Evolutionary conservation across 2,888 invertebrate species (phyloP).

Genomic region (Trachelus iudaicus): DNA sequence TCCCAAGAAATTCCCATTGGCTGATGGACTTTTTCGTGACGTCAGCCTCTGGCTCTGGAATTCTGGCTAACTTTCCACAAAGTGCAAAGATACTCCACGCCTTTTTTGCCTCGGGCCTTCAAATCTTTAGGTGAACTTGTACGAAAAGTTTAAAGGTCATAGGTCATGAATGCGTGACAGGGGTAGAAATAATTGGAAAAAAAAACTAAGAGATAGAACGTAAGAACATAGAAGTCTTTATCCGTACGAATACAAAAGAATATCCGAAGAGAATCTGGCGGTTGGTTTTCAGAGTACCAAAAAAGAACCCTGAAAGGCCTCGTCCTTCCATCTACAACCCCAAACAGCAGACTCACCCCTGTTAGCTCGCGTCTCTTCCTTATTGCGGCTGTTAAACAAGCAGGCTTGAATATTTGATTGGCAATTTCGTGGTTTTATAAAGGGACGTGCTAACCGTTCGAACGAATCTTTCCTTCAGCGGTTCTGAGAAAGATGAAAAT

Average conservation of each 20-base stretch:
- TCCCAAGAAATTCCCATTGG: not conserved
- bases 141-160: not conserved
- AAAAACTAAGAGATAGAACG: too few relatives aligned
- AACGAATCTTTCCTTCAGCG: not conserved
- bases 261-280: not conserved
- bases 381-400: conserved; percentile 48
- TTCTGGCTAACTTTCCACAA: not conserved
- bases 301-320: not conserved
- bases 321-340: not conserved
- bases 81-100: not conserved
- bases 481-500: not conserved
- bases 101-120: not conserved
- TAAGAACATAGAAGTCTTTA: not conserved
- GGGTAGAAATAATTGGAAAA: too few relatives aligned
- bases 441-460: conserved; percentile 15
- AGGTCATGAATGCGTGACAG: too few relatives aligned
- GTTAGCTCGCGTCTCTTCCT: conserved; percentile 33
- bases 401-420: conserved; percentile 53
- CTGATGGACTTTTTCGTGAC: not conserved
- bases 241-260: not conserved
- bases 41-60: not conserved
- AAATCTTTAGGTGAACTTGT: not conserved
- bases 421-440: conserved; percentile 50
- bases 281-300: not conserved
- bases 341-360: not conserved